These are phyloP conservation scores for Auanema freiburgensis DNA, from an alignment of 2,888 invertebrate genomes.

Conservation along the genomic window DNA sequence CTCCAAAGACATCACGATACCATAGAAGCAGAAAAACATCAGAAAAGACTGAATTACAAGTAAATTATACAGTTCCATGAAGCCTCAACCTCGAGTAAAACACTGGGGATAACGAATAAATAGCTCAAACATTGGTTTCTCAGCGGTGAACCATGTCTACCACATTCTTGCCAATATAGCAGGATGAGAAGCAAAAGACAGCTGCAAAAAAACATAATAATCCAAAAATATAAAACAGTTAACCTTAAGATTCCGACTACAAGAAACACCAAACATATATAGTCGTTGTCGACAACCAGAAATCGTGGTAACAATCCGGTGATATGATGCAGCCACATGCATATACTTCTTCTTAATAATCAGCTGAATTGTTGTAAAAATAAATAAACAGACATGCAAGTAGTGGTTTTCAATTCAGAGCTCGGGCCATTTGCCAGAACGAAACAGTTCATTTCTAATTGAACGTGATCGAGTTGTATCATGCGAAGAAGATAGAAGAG, in stretches of 20 bases:
- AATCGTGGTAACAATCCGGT: slow-evolving; percentile 5
- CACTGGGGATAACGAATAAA: not conserved
- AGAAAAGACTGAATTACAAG: slow-evolving; percentile 1
- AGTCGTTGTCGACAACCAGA: slow-evolving; percentile 2
- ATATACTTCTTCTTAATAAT: not conserved
- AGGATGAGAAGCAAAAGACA: not conserved
- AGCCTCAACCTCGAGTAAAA: slow-evolving; percentile 1
- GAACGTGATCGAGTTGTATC: slow-evolving; percentile 1
- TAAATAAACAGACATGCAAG: no score
- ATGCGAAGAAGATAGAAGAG: slow-evolving; percentile 6
- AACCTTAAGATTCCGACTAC: slow-evolving; percentile 1
- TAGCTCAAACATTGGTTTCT: not conserved
- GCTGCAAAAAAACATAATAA: not conserved
- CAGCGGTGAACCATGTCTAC: not conserved
- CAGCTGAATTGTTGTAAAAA: not conserved
- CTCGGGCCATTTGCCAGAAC: not conserved
- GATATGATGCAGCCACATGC: slow-evolving; percentile 7
- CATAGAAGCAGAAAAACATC: slow-evolving; percentile 9
- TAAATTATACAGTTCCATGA: not conserved
- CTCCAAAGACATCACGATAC: slow-evolving; percentile 5
- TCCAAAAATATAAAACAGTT: not conserved
- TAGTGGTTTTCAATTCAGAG: no score
- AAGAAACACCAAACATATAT: slow-evolving; percentile 2
- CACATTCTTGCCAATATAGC: not conserved
- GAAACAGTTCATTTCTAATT: slow-evolving; percentile 5